Conservation (phyloP, 2,113 vertebrate genomes). For the Cnemophilus loriae region DNA sequence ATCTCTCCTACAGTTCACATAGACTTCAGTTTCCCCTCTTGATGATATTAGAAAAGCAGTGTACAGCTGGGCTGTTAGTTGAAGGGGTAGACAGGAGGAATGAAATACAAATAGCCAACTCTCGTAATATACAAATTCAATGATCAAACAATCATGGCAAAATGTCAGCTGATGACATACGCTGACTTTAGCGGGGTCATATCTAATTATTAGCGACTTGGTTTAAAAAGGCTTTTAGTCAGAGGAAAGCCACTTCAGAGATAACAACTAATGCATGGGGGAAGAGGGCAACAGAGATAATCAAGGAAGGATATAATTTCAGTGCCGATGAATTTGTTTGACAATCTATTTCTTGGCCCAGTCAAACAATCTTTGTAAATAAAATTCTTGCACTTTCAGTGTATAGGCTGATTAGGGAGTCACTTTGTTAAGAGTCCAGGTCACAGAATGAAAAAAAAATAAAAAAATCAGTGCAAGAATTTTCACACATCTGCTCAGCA, state of each 20-base stretch:
- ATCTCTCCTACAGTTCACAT: background rate
- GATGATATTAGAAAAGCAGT: background rate
- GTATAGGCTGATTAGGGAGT: background rate
- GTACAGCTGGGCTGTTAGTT: background rate
- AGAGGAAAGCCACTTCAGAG: background rate
- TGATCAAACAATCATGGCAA: slow-evolving; percentile 40
- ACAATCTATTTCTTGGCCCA: background rate
- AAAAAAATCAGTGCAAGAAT: background rate
- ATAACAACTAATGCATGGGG: slow-evolving; percentile 17
- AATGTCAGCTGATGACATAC: slow-evolving; percentile 33
- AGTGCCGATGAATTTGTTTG: slow-evolving; percentile 35
- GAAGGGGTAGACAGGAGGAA: background rate
- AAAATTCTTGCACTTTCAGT: background rate
- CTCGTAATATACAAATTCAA: slow-evolving; percentile 17
- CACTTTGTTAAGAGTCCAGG: background rate
- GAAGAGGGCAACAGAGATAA: background rate
- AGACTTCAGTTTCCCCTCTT: background rate
- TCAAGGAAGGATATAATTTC: background rate
- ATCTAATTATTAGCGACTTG: slow-evolving; percentile 33
- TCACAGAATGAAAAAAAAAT: background rate
- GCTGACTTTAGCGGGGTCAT: background rate
- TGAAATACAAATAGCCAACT: slow-evolving; percentile 35
- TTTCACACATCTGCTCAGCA: background rate
- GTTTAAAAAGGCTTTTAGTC: slow-evolving; percentile 13
- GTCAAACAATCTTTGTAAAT: background rate